phyloP scores from a whole-genome alignment of 1,140 invertebrate genomes.

The Diploscapter pachys region DNA sequence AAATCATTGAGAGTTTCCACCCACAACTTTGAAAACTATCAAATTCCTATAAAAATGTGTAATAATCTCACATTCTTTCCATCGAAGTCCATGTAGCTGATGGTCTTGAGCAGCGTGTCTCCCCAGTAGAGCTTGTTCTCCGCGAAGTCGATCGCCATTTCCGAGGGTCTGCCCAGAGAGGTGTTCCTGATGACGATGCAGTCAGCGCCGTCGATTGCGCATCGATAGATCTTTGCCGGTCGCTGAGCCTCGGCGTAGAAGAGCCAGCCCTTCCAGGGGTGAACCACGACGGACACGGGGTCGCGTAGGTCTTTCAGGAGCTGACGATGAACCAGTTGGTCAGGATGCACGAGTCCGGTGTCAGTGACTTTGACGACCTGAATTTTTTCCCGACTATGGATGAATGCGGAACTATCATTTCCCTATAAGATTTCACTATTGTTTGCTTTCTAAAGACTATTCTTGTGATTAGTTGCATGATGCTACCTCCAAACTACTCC shows the following conservation, averaged over 20 bases:
- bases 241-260: conserved; percentile 95
- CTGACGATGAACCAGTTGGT: conserved; percentile 54
- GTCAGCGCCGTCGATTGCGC: conserved; percentile 80
- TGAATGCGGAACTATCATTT: too few species aligned
- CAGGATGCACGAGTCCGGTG: conserved; percentile 52
- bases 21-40: too few species aligned
- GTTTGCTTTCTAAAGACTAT: background rate
- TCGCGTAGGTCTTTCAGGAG: conserved; percentile 46
- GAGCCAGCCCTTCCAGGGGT: conserved; percentile 66
- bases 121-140: conserved; percentile 87
- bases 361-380: conserved; percentile 34
- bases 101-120: conserved; percentile 87
- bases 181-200: conserved; percentile 83
- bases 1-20: too few species aligned
- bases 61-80: conserved; percentile 62
- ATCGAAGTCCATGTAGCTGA: conserved; percentile 89
- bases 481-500: conserved; percentile 86
- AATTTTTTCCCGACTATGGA: too few species aligned
- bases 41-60: too few species aligned
- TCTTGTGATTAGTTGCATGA: conserved; percentile 8
- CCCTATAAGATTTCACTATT: too few species aligned
- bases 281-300: conserved; percentile 56
- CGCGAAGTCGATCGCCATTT: conserved; percentile 83
- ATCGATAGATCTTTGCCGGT: conserved; percentile 84
- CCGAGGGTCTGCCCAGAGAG: conserved; percentile 91